Conservation (phyloP, 2,888 invertebrate genomes). For the Ametastegia equiseti region DNA sequence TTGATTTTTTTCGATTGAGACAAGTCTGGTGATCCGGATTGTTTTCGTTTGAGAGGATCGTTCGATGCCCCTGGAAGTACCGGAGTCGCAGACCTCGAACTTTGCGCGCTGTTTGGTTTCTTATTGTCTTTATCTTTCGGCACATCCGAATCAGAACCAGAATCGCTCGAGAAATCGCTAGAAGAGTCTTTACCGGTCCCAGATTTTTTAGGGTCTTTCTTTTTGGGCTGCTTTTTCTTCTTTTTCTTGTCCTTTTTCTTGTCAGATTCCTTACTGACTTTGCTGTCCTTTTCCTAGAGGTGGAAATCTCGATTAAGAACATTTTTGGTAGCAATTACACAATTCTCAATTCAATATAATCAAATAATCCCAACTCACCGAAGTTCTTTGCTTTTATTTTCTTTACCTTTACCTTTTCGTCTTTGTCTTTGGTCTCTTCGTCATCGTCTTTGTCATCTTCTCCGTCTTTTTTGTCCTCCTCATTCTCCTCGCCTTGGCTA, state of each 20-base stretch:
- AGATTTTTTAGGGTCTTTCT: conserved; percentile 66
- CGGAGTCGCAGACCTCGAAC: conserved; percentile 77
- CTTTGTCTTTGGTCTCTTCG: conserved; percentile 79
- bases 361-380: conserved; percentile 6
- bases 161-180: conserved; percentile 71
- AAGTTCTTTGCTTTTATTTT: background rate
- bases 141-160: conserved; percentile 67
- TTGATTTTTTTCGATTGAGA: conserved; percentile 79
- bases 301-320: conserved; percentile 28
- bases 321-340: conserved; percentile 41
- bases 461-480: conserved; percentile 84
- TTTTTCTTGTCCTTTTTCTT: conserved; percentile 74
- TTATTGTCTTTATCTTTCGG: conserved; percentile 76
- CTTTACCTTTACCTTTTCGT: conserved; percentile 78
- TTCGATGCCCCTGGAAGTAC: conserved; percentile 76
- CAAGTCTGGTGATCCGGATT: conserved; percentile 75
- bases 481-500: conserved; percentile 89
- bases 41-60: conserved; percentile 68
- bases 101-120: conserved; percentile 77
- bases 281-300: conserved; percentile 75
- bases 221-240: conserved; percentile 73
- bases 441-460: conserved; percentile 83
- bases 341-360: background rate
- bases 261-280: conserved; percentile 73
- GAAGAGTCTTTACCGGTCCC: conserved; percentile 69